Evolutionary conservation across 2,797 vertebrate species (phyloP), one percentile per base, ranked within the genome.

Genomic region (Eleutherodactylus coqui): DNA sequence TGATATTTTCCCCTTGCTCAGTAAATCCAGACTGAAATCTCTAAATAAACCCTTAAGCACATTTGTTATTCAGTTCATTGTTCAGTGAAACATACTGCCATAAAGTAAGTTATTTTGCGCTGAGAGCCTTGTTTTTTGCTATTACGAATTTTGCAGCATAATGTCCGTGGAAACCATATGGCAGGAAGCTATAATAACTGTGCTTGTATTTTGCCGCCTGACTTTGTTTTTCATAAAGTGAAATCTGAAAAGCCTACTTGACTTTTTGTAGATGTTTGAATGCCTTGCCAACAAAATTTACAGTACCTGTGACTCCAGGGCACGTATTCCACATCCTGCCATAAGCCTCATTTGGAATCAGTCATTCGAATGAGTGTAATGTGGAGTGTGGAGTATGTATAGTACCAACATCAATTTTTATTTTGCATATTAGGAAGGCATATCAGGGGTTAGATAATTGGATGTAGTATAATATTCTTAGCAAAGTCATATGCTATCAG

Each of bases 141-240:
- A 24, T 34, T 36, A 51, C 49, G 53, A 36, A 77, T 77, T 77
- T 77, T 53, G 32, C 75, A 77, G 73, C 49, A 77, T 77, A 76
- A 53, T 53, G 32, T 55, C 29, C 2, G 21, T 77, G 11, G 49
- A 36, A 77, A 41, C 47, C 75, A 77, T 77, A 77, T 77, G 75
- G 75, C 8, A n/a, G 32, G 27, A 13, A 53, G 13, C 49, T 77
- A 77, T 34, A 77, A 53, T 77, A 53, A 55, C 75, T 53, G 32
- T 14, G 21, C 47, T 75, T 75, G 13, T 51, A 53, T 21, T 77
- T 36, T 53, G 5, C 17, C 36, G 45, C 11, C 41, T 27, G 32
- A n/a, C 45, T 75, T 49, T 64, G 34, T 32, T 75, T 41, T 49
- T 49, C 17, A 51, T 51, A 51, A 75, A 75, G 13, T 3, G 16